Evolutionary conservation across 2,888 invertebrate genomes (phyloP).

Genomic region (Prosopocoilus inquinatus): DNA sequence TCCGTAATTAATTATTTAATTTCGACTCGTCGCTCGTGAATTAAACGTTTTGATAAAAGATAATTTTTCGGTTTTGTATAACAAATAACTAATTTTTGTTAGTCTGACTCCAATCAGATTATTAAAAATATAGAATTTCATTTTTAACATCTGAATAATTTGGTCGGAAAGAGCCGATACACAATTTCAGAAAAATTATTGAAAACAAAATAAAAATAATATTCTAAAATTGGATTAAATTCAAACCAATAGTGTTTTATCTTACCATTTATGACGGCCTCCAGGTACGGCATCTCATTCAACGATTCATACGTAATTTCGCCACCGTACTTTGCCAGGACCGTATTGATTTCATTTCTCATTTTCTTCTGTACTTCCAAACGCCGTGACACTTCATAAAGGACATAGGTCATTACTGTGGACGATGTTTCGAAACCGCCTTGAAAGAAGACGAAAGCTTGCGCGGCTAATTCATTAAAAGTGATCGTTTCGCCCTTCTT

Average conservation of each 20-base stretch:
- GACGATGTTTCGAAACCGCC: constrained; percentile 53
- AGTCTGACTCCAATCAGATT: no score
- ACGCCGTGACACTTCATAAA: constrained; percentile 45
- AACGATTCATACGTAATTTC: constrained; percentile 47
- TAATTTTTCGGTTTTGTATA: no score
- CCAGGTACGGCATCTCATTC: constrained; percentile 50
- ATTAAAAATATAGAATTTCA: no score
- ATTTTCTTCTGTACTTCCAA: constrained; percentile 47
- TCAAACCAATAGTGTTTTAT: neutral
- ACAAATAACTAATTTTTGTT: no score
- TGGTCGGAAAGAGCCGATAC: no score
- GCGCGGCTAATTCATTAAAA: constrained; percentile 32
- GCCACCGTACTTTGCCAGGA: constrained; percentile 37
- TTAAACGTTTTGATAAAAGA: no score
- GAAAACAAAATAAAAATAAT: no score
- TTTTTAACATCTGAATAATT: no score
- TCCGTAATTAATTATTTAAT: no score
- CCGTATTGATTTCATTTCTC: constrained; percentile 42
- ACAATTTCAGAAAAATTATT: neutral
- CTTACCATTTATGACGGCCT: constrained; percentile 41
- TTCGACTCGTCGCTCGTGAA: no score
- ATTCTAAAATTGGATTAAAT: no score
- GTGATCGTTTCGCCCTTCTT: neutral
- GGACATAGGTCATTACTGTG: constrained; percentile 41
- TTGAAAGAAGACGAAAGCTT: constrained; percentile 47